Percentiles rank a stretch among this genome's conserved stretches.
Conservation (phyloP, 2,888 invertebrate genomes). For the Eupithecia exiguata region DNA sequence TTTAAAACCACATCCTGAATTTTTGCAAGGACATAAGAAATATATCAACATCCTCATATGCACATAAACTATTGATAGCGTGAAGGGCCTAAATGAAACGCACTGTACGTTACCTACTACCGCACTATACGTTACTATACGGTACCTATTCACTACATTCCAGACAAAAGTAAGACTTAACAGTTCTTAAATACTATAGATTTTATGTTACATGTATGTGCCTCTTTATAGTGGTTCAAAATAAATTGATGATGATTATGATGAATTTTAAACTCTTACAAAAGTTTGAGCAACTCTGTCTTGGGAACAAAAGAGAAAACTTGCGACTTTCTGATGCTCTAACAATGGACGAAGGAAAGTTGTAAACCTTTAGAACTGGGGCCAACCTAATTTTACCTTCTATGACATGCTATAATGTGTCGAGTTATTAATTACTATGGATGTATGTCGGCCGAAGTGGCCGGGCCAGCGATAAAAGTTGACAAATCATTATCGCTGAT, state of each 20-base stretch:
- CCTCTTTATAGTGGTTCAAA: background rate
- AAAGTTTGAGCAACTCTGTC: conserved; percentile 35
- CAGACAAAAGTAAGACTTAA: no score
- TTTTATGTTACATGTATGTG: no score
- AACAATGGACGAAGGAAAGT: conserved; percentile 41
- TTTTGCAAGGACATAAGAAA: no score
- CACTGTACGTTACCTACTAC: no score
- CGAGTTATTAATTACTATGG: background rate
- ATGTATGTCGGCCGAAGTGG: background rate
- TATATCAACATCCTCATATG: no score
- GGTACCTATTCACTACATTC: no score
- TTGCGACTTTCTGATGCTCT: conserved; percentile 38
- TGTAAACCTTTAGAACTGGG: conserved; percentile 39
- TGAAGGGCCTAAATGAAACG: no score
- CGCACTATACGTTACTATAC: no score
- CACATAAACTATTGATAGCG: no score
- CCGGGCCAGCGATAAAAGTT: background rate
- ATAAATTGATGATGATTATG: background rate
- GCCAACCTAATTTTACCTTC: conserved; percentile 37
- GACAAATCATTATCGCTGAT: background rate
- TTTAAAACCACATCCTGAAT: no score
- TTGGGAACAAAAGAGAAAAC: conserved; percentile 40
- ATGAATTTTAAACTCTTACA: background rate
- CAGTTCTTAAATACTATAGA: no score
- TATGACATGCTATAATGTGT: conserved; percentile 15